Evolutionary conservation across 2,888 invertebrate genomes (phyloP).

Genomic region (Salticus scenicus): DNA sequence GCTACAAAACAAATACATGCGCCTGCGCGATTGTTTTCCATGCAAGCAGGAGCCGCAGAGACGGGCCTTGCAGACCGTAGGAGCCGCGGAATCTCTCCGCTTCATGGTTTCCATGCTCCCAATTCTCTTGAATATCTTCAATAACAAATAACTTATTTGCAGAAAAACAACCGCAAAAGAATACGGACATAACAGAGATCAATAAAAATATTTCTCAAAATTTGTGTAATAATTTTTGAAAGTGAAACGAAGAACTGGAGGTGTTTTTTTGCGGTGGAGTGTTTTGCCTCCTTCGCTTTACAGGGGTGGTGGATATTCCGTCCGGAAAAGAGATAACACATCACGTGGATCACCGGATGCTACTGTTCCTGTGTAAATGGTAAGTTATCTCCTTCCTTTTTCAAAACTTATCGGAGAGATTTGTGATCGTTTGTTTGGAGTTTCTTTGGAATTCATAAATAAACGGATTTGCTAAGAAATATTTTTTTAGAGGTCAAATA

Average conservation of each 20-base stretch:
- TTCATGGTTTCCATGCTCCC: background rate
- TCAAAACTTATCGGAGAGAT: no score
- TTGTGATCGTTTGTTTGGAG: no score
- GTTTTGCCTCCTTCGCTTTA: background rate
- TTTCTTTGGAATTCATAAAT: no score
- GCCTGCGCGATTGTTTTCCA: constrained; percentile 10
- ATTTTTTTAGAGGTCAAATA: no score
- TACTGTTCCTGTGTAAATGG: constrained; percentile 21
- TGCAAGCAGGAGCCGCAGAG: constrained; percentile 15
- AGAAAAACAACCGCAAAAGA: background rate
- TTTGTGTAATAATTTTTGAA: background rate
- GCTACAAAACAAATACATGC: background rate
- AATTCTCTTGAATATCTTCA: background rate
- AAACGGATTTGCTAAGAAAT: no score
- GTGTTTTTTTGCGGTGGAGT: constrained; percentile 2
- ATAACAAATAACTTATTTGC: background rate
- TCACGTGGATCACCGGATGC: constrained; percentile 59
- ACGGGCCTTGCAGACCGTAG: constrained; percentile 9
- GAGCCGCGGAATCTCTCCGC: background rate
- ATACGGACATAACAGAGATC: background rate
- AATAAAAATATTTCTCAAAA: background rate
- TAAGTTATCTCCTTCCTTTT: background rate
- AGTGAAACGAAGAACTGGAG: background rate
- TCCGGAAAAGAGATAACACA: constrained; percentile 39
- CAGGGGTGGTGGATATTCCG: constrained; percentile 51